phyloP scores from a whole-genome alignment of 2,113 vertebrate genomes.

The Hepsetus odoe region DNA sequence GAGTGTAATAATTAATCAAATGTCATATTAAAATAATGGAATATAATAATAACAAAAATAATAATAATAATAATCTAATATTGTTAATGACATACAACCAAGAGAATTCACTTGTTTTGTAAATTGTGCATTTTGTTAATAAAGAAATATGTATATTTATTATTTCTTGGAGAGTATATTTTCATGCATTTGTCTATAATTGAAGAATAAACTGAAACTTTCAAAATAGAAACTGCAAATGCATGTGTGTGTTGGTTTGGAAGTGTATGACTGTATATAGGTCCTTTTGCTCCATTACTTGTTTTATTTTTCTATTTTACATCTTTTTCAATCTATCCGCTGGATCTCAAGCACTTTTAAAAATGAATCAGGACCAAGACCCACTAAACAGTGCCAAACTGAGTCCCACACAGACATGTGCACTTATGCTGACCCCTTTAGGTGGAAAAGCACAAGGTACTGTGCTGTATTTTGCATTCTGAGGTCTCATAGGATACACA shows the following conservation, averaged over 20 bases:
- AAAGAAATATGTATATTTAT: constrained; percentile 97
- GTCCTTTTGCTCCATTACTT: not conserved
- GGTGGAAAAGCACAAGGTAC: constrained; percentile 37
- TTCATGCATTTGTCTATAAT: constrained; percentile 77
- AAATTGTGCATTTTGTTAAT: constrained; percentile 97
- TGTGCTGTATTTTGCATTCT: too few relatives aligned
- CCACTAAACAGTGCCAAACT: not conserved
- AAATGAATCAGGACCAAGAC: not conserved
- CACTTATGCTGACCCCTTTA: constrained; percentile 62
- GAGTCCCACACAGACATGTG: not conserved
- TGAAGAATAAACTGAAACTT: constrained; percentile 60
- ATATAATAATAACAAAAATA: constrained; percentile 61
- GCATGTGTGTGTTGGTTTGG: too few relatives aligned
- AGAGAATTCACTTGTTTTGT: constrained; percentile 65
- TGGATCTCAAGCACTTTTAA: too few relatives aligned
- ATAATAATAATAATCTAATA: constrained; percentile 59
- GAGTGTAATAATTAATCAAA: constrained; percentile 56
- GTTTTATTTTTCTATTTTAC: not conserved
- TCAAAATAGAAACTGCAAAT: not conserved
- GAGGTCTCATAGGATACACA: too few relatives aligned
- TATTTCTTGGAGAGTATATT: constrained; percentile 92
- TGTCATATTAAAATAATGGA: too few relatives aligned
- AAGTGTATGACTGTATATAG: not conserved
- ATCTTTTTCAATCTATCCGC: too few relatives aligned
- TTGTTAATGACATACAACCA: constrained; percentile 41